A percentile compares a stretch with the other conserved stretches of the same genome.
phyloP scores from a whole-genome alignment of 2,113 vertebrate genomes.

The Oceanodroma tethys region DNA sequence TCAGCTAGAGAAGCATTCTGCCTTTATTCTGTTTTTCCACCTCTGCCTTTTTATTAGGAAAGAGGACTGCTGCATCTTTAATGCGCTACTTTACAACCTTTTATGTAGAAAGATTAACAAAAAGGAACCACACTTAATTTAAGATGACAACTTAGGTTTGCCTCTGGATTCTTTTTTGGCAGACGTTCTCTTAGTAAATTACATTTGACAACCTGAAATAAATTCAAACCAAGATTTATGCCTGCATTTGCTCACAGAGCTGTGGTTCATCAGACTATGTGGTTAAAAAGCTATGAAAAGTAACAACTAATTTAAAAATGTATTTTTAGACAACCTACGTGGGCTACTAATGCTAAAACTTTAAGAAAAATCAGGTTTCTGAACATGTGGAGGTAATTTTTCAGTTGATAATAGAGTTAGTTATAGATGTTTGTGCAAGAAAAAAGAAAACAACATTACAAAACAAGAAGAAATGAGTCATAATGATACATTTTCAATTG shows the following conservation, averaged over 20 bases:
- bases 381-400: slow-evolving; percentile 8
- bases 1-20: not conserved
- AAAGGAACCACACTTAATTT: slow-evolving; percentile 69
- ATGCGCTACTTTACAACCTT: slow-evolving; percentile 43
- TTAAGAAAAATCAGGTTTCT: not conserved
- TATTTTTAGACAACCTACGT: not conserved
- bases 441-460: not conserved
- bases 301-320: slow-evolving; percentile 40
- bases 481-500: slow-evolving; percentile 14
- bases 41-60: not conserved
- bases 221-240: slow-evolving; percentile 65
- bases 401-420: slow-evolving; percentile 16
- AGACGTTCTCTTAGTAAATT: slow-evolving; percentile 65
- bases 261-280: slow-evolving; percentile 16
- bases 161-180: slow-evolving; percentile 58
- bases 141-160: slow-evolving; percentile 65
- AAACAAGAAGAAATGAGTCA: slow-evolving; percentile 27
- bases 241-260: slow-evolving; percentile 15
- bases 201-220: slow-evolving; percentile 70
- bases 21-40: slow-evolving; percentile 12
- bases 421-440: slow-evolving; percentile 13
- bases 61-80: slow-evolving; percentile 18
- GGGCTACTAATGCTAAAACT: not conserved
- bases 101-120: slow-evolving; percentile 59
- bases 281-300: slow-evolving; percentile 38